Conservation (phyloP, 2,113 vertebrate species). For the Ia io region DNA sequence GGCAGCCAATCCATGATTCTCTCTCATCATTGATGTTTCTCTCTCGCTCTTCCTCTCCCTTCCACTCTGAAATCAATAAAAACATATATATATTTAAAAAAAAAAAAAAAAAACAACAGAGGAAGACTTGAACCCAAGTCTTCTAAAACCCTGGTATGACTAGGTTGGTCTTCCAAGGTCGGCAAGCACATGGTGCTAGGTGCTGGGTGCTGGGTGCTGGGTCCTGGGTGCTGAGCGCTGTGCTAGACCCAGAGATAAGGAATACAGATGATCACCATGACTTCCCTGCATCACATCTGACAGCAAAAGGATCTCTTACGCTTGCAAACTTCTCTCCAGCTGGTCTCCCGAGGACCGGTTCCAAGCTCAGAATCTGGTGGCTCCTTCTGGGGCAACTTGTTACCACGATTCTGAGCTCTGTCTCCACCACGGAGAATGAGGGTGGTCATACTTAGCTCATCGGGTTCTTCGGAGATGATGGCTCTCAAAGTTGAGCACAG, state of each 20-base stretch:
- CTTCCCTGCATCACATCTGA: background rate
- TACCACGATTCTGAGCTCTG: background rate
- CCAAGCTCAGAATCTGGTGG: background rate
- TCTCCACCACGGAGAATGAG: background rate
- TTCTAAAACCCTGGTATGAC: background rate
- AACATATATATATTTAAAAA: too few species aligned
- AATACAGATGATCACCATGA: background rate
- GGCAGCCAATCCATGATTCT: too few species aligned
- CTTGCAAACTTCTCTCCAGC: background rate
- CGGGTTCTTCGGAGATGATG: background rate
- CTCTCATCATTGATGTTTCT: too few species aligned
- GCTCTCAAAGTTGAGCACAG: background rate
- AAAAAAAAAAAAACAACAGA: too few species aligned
- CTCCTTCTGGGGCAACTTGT: background rate
- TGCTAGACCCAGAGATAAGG: background rate
- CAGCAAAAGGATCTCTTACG: background rate
- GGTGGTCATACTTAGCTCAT: rapidly evolving
- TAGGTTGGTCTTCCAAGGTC: background rate
- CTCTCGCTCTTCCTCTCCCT: too few species aligned
- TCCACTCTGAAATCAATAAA: too few species aligned
- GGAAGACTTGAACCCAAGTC: background rate
- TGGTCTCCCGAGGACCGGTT: background rate
- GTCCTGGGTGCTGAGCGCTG: background rate
- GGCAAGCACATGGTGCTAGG: background rate
- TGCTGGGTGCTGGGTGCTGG: background rate